Evolutionary conservation across 2,113 vertebrate species (phyloP), one percentile per base, ranked within the genome.

Genomic region (Rhinoptilus africanus): DNA sequence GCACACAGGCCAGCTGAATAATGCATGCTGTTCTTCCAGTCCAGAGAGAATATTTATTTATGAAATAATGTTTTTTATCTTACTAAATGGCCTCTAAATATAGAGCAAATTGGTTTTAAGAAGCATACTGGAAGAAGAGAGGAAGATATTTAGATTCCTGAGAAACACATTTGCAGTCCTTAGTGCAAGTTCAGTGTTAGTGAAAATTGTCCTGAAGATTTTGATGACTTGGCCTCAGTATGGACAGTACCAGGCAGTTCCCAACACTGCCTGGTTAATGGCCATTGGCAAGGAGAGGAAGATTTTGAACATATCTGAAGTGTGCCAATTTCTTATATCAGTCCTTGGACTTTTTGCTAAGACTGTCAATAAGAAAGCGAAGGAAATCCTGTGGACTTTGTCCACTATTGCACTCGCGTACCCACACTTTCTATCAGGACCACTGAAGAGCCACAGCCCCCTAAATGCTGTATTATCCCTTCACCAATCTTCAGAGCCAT

Each of bases 271-370:
- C 57, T 37, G 12, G 7, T 43, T 43, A 13, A 26, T 9, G 8
- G n/a, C 22, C 43, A 51, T 1, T 26, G 10, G 18, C 60, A 89
- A 78, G 35, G 35, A 95, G 53, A 68, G 34, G 34, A 64, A 3
- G 39, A 64, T 76, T 91, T 12, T 72, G 8, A 50, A 39, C 3
- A 8, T 13, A 14, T 45, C 11, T 69, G 21, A 84, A 73, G 2
- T 3, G 0, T 8, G 1, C 4, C 16, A 24, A 1, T 62, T 81
- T 69, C 41, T 73, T 62, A 3, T 12, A 51, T 39, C 21, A 59
- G 23, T 26, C 54, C 34, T 69, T 37, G 63, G 45, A 64, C 21
- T 71, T 85, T 60, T 83, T 66, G 8, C 54, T 11, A 63, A 85
- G n/a, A n/a, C 11, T 41, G 7, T 11, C 21, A 53, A 14, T 21